Base-by-base conservation (phyloP, 1,140 invertebrate species). In the Leptestheria dahalacensis region DNA sequence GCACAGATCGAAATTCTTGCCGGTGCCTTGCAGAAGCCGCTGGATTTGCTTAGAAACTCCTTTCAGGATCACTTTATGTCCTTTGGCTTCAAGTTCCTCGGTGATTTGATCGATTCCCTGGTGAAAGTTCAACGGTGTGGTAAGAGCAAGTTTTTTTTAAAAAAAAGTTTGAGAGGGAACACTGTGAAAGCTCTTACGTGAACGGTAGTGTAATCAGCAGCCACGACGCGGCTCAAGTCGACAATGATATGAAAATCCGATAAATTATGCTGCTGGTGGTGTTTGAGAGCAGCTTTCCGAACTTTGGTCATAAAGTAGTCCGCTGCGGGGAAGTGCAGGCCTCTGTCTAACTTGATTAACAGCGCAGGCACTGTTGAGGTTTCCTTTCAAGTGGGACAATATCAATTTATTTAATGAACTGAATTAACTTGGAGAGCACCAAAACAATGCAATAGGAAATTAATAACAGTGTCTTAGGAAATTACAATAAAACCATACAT, bases 311-410 rank as follows among this genome's bases (percentile, higher is more conserved):
- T 78, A n/a, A 91, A 81, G 69, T 89, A 91, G 66, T 93, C 90
- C 10, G 90, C 82, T 4, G 88, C 85, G 1, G 90, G 88, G 68
- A 92, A 95, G 65, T 86, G 87, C 0, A 94, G 73, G 62, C 88
- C 90, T 60, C 90, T 85, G 57, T 83, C 83, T 0, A 88, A 85
- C 1, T 83, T 85, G 29, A 93, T 79, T 26, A 88, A 64, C 0
- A 91, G 71, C 69, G 88, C 89, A 57, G 83, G 82, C 20, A 79
- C 72, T 4, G 83, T 78, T 21, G 72, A 66, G 21, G 80, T 84
- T 83, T 88, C 9, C 3, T 2, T 51, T n/a, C n/a, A n/a, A n/a
- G n/a, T n/a, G n/a, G n/a, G n/a, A n/a, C n/a, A n/a, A 21, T 24
- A 51, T 3, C 23, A 21, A 51, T 51, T 24, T 51, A 51, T 12